These are phyloP conservation scores for Proisotoma minuta DNA, from an alignment of 2,888 invertebrate genomes.

Conservation along the genomic window DNA sequence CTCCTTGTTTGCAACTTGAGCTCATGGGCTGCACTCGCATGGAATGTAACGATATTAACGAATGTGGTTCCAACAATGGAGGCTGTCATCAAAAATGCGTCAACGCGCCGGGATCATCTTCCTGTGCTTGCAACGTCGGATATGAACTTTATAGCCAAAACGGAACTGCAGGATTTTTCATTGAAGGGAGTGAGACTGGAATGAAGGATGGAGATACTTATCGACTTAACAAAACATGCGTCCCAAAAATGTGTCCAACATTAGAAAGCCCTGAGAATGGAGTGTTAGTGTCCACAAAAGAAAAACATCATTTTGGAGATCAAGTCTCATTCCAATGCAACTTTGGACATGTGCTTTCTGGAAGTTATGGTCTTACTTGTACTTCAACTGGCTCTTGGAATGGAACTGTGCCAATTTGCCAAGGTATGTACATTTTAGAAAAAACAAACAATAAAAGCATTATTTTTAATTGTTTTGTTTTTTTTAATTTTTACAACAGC, in stretches of 20 bases:
- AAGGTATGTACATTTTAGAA: slow-evolving; percentile 60
- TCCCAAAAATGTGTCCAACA: slow-evolving; percentile 81
- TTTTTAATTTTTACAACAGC: slow-evolving; percentile 56
- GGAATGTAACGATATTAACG: slow-evolving; percentile 83
- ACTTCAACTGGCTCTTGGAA: slow-evolving; percentile 90
- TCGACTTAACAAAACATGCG: slow-evolving; percentile 89
- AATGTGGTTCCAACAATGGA: slow-evolving; percentile 78
- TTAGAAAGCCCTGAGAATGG: slow-evolving; percentile 78
- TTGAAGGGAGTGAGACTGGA: slow-evolving; percentile 79
- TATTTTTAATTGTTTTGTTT: slow-evolving; percentile 7
- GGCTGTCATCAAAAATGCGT: slow-evolving; percentile 91
- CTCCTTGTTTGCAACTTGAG: slow-evolving; percentile 84
- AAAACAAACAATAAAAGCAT: background rate
- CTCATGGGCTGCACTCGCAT: slow-evolving; percentile 69
- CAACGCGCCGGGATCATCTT: slow-evolving; percentile 79
- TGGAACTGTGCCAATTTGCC: slow-evolving; percentile 85
- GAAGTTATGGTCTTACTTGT: slow-evolving; percentile 78
- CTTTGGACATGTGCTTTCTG: slow-evolving; percentile 89
- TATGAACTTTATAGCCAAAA: slow-evolving; percentile 79
- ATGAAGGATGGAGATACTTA: slow-evolving; percentile 81
- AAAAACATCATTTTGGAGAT: slow-evolving; percentile 82
- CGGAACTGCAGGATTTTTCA: slow-evolving; percentile 80
- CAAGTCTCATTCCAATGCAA: slow-evolving; percentile 86
- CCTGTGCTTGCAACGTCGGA: slow-evolving; percentile 85
- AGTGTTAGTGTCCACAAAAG: slow-evolving; percentile 72